Conservation (phyloP, 1,140 invertebrate genomes). For the Drosophila sturtevanti region DNA sequence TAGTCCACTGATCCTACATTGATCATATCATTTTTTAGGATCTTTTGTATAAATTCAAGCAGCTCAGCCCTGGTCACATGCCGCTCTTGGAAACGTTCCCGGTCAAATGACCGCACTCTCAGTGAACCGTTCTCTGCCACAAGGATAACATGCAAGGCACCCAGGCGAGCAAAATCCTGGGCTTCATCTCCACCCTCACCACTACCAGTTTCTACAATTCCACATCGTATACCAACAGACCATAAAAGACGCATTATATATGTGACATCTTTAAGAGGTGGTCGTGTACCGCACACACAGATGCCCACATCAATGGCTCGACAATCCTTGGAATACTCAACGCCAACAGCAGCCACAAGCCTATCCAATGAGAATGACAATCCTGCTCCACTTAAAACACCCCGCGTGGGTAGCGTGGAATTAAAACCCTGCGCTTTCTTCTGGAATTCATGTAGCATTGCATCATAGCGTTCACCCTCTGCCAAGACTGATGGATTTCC, state of each 20-base stretch:
- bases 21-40: conserved; percentile 58
- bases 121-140: conserved; percentile 87
- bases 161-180: conserved; percentile 86
- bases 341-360: conserved; percentile 85
- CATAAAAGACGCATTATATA: conserved; percentile 83
- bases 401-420: conserved; percentile 65
- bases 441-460: conserved; percentile 83
- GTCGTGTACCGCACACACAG: conserved; percentile 85
- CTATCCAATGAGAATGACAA: conserved; percentile 90
- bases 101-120: conserved; percentile 85
- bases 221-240: conserved; percentile 82
- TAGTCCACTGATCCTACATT: conserved; percentile 35
- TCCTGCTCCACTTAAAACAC: conserved; percentile 86
- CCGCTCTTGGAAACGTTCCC: conserved; percentile 87
- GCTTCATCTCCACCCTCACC: conserved; percentile 85
- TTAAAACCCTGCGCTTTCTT: conserved; percentile 73
- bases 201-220: conserved; percentile 78
- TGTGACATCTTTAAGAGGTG: conserved; percentile 86
- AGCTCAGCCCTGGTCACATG: conserved; percentile 85
- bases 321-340: conserved; percentile 78
- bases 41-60: conserved; percentile 85
- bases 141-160: conserved; percentile 87
- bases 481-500: conserved; percentile 78
- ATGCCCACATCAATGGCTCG: conserved; percentile 86
- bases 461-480: conserved; percentile 83